These are phyloP conservation scores for Camponotus fellah DNA, from an alignment of 2,888 invertebrate genomes.

Conservation along the genomic window DNA sequence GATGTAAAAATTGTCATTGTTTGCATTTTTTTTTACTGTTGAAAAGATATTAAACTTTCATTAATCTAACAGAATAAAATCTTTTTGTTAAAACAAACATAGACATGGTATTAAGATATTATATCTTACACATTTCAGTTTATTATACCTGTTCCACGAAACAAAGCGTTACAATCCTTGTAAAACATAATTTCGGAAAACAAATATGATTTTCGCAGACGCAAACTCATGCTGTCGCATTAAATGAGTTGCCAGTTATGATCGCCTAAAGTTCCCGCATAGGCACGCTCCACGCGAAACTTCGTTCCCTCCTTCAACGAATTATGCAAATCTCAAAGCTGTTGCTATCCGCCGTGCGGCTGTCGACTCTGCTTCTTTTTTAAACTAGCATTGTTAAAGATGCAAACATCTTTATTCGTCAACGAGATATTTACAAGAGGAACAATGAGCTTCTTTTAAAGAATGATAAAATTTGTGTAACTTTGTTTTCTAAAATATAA, in stretches of 20 bases:
- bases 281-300: conserved; percentile 67
- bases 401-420: conserved; percentile 58
- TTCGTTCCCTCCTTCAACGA: conserved; percentile 67
- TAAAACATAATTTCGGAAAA: conserved; percentile 69
- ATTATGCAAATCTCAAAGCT: conserved; percentile 74
- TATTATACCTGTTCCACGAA: background rate
- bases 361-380: conserved; percentile 43
- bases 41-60: background rate
- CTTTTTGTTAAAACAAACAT: background rate
- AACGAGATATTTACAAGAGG: conserved; percentile 26
- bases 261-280: conserved; percentile 74
- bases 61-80: background rate
- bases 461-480: background rate
- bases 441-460: conserved; percentile 2
- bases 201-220: conserved; percentile 64
- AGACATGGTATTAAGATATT: background rate
- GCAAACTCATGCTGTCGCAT: conserved; percentile 66
- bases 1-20: background rate
- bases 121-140: background rate
- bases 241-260: conserved; percentile 77
- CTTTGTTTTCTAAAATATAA: background rate
- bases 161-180: conserved; percentile 63
- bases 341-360: conserved; percentile 50
- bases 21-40: background rate
- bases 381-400: conserved; percentile 48